Evolutionary conservation across 2,113 vertebrate species (phyloP), one percentile per base, ranked within the genome.

Genomic region (Galeopterus variegatus): DNA sequence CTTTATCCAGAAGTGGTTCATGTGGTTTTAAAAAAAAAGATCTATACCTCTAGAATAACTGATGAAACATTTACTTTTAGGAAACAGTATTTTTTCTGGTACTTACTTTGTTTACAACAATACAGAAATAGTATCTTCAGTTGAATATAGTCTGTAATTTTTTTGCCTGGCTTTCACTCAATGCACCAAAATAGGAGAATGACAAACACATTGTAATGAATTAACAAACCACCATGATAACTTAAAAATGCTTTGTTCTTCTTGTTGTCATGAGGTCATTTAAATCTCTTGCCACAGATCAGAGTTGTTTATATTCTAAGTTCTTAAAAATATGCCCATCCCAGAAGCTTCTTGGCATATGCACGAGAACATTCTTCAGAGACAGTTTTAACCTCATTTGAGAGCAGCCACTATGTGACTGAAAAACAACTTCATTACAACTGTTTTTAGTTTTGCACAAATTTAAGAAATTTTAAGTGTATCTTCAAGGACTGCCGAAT

Each of bases 201-300:
- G 72, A 96, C 94, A 97, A 97, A 97, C 87, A 96, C 75, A 94
- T 14, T 96, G 93, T 83, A 95, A 72, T 94, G 89, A 96, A 97
- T 96, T 95, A 97, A 97, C 91, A 96, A 64, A 95, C 81, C 64
- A 94, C 60, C 60, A 97, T 0, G 80, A 87, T 96, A 97, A 96
- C 87, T 97, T 88, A 96, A 96, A 97, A 98, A 97, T 95, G 97
- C 95, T 97, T 97, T 98, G 98, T 98, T 98, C 95, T 97, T 58
- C n/a, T 14, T 93, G 95, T 97, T 95, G 97, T 94, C 80, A 96
- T 95, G 95, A 97, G 93, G 93, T 98, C 95, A 98, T 95, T 97
- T 96, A 97, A 96, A 93, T 93, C 69, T 95, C 65, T 83, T 97
- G 81, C 95, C 92, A 96, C 77, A 95, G 86, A 96, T 96, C 90